Base-by-base conservation (phyloP, 2,797 vertebrate species). In the Cetoscarus ocellatus region DNA sequence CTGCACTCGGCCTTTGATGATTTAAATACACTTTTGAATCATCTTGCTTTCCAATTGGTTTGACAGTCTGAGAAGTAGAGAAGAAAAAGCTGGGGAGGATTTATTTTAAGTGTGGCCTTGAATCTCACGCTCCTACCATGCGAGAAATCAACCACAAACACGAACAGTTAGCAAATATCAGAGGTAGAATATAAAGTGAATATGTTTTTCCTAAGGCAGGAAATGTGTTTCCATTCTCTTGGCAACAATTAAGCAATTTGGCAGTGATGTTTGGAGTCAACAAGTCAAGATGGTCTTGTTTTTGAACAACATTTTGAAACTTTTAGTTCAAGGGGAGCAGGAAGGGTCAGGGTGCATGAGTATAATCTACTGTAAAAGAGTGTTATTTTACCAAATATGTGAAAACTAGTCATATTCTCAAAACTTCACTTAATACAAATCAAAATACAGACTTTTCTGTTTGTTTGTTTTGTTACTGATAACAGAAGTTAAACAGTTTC, bases 221-320 rank as follows among this genome's bases (percentile, higher is more conserved):
- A 65, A 70, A 59, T 18, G 12, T 13, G 5, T 76, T 76, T 73
- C 40, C 45, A 7, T 35, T 18, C 67, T 51, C 36, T 58, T 15
- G 52, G 54, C 64, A 50, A 62, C 60, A 80, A 71, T 72, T 74
- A 77, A 51, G 56, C 34, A 68, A 58, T 75, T 75, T 54, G 54
- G 8, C 43, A 0, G 54, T 3, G 10, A 18, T 4, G 54, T 57
- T 39, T 61, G 8, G 10, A 68, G 67, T 67, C 63, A 67, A 42
- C 38, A n/a, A 72, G 70, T 70, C 45, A 39, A 61, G 57, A 54
- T 2, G 18, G 17, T 49, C 62, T 70, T 54, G 58, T 83, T 77
- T 78, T 61, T 7, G 5, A 52, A 5, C 45, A 56, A 55, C 18
- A 55, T 79, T 82, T 27, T 27, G 27, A 27, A 27, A 27, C 27